Evolutionary conservation across 2,888 invertebrate genomes (phyloP), one percentile per base, ranked within the genome.

Genomic region (Clivina fossor): DNA sequence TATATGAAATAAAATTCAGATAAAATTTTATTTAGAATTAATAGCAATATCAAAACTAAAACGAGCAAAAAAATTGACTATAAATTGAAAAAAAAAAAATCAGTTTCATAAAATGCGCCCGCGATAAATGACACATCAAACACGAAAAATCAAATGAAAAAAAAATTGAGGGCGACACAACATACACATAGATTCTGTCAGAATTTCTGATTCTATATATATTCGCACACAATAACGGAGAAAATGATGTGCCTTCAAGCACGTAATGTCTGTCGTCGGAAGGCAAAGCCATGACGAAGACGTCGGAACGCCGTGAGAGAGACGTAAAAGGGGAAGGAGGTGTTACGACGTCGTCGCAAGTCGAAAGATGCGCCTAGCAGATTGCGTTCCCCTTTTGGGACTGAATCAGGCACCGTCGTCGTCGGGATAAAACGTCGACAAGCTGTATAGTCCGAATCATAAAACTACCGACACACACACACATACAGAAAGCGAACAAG

Each of bases 391-490:
- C 47, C 11, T n/a, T n/a, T n/a, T 22, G 47, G 47, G 47, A 47
- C 33, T n/a, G n/a, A n/a, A n/a, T 24, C 13, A 4, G 22, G 47
- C 28, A 19, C 16, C 7, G 30, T 18, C 48, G 40, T 38, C 16
- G 16, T 38, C 24, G 28, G 40, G 49, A 49, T 49, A 49, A 49
- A 49, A 40, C 49, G 49, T 38, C 49, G 49, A 49, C 49, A 49
- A 49, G n/a, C 40, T 40, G 38, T 40, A 32, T 40, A 40, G n/a
- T n/a, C n/a, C 49, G 49, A 40, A 49, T 49, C 49, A 49, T 49
- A 49, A 49, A 49, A 49, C 40, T 38, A n/a, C 40, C 49, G 48
- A 37, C 48, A 35, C 38, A 49, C 49, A n/a, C n/a, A n/a, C n/a
- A n/a, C n/a, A n/a, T n/a, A n/a, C n/a, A n/a, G n/a, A 49, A 40